phyloP scores from a whole-genome alignment of 2,888 invertebrate species.

The Drosophila diplacantha region DNA sequence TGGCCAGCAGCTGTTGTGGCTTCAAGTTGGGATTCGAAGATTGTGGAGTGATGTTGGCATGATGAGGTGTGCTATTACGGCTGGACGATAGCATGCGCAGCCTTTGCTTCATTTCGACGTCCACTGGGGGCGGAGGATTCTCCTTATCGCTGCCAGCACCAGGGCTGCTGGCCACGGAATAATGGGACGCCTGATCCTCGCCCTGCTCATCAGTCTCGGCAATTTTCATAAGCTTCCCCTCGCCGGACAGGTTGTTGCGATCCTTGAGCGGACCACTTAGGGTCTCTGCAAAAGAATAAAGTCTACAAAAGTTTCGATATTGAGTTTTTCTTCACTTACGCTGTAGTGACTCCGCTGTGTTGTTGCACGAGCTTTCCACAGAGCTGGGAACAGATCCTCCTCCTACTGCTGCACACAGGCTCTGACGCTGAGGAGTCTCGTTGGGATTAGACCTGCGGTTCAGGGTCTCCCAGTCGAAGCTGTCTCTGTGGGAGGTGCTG shows the following conservation, averaged over 20 bases:
- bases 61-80: slow-evolving; percentile 74
- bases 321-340: slow-evolving; percentile 33
- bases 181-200: slow-evolving; percentile 34
- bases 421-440: slow-evolving; percentile 52
- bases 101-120: slow-evolving; percentile 54
- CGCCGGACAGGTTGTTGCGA: slow-evolving; percentile 62
- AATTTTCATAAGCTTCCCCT: slow-evolving; percentile 68
- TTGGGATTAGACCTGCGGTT: slow-evolving; percentile 49
- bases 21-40: slow-evolving; percentile 18
- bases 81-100: slow-evolving; percentile 63
- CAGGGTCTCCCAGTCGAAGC: slow-evolving; percentile 75
- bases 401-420: slow-evolving; percentile 26
- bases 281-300: slow-evolving; percentile 40
- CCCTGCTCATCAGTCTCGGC: slow-evolving; percentile 61
- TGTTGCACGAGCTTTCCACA: slow-evolving; percentile 32
- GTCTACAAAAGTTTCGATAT: not conserved
- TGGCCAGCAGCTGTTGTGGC: slow-evolving; percentile 43
- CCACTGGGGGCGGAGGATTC: slow-evolving; percentile 48
- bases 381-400: slow-evolving; percentile 38
- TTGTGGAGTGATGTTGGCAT: slow-evolving; percentile 7
- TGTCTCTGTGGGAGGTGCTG: slow-evolving; percentile 62
- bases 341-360: slow-evolving; percentile 49
- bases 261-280: slow-evolving; percentile 60
- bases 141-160: slow-evolving; percentile 65
- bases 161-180: slow-evolving; percentile 34